Percentiles rank a stretch among this genome's conserved stretches.
Conservation (phyloP, 2,797 vertebrate species). For the Pygocentrus nattereri region DNA sequence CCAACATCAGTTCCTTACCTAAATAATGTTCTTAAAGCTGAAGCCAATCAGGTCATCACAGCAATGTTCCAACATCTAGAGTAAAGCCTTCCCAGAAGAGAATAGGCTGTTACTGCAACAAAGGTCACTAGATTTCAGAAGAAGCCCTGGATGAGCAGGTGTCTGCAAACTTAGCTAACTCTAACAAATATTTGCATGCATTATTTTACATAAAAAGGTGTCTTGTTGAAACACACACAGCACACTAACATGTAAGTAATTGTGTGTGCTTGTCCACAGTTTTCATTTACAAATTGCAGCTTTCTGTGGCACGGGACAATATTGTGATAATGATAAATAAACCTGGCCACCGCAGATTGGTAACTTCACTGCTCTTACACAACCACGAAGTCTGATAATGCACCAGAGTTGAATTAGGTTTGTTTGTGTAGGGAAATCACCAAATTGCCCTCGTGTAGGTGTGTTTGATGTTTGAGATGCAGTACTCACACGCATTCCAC, state of each 20-base stretch:
- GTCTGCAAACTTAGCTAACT: neutral
- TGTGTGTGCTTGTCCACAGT: neutral
- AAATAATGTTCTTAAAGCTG: too few species aligned
- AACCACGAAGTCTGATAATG: neutral
- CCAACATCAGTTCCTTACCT: too few species aligned
- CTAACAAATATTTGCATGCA: neutral
- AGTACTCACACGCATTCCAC: neutral
- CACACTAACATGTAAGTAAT: neutral
- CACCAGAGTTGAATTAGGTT: neutral
- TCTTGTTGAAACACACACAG: neutral
- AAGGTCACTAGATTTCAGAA: too few species aligned
- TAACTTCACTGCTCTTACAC: neutral
- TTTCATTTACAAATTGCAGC: neutral
- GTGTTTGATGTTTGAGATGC: slow-evolving; percentile 8
- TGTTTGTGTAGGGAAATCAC: neutral
- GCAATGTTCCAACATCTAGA: too few species aligned
- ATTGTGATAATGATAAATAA: neutral
- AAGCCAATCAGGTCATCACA: too few species aligned
- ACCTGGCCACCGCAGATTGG: neutral
- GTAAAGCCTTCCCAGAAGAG: too few species aligned
- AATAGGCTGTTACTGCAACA: too few species aligned
- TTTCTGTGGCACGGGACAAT: neutral
- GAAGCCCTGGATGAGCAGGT: too few species aligned
- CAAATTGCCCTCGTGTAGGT: neutral
- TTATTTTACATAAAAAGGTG: neutral